These are phyloP conservation scores for Nephotettix cincticeps DNA, from an alignment of 1,140 invertebrate species.

Conservation along the genomic window DNA sequence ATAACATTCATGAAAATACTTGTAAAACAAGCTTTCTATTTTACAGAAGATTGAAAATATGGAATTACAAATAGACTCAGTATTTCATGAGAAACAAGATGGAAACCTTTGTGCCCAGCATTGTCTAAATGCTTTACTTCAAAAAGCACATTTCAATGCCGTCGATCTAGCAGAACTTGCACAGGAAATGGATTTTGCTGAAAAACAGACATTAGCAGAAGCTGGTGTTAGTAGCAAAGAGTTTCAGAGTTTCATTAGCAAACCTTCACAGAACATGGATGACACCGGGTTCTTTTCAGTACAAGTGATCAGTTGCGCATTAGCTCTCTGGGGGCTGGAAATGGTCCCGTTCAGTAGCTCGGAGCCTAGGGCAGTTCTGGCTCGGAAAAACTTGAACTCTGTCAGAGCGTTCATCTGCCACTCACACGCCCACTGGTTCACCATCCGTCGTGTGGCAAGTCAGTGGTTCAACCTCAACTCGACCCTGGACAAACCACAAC, in stretches of 20 bases:
- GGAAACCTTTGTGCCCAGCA: background rate
- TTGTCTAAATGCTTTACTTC: background rate
- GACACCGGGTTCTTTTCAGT: background rate
- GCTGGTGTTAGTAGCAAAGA: background rate
- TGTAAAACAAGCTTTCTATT: background rate
- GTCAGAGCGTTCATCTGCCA: background rate
- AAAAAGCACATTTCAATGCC: background rate
- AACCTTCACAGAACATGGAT: background rate
- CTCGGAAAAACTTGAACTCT: background rate
- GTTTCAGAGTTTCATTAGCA: background rate
- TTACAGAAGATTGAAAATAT: background rate
- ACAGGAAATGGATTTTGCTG: background rate
- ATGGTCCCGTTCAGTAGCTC: background rate
- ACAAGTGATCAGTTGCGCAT: background rate
- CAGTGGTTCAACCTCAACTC: conserved; percentile 1
- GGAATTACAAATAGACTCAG: background rate
- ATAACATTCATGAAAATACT: too few species aligned
- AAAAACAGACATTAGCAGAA: background rate
- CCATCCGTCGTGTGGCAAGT: background rate
- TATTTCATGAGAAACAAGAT: background rate
- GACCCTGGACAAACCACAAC: background rate
- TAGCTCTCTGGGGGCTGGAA: background rate
- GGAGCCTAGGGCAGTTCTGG: background rate
- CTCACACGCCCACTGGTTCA: background rate
- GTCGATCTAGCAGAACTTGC: background rate